These are phyloP conservation scores for human (Homo sapiens) DNA, from an alignment of 2,113 vertebrate species.

Conservation along the genomic window GRCh38 chr7:105543501-105544000, in stretches of 20 bases:
- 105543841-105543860: too few species aligned
- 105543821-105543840: too few species aligned
- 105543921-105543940: too few species aligned
- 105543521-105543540: background rate
- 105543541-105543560: background rate
- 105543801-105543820: background rate
- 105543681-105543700: background rate
- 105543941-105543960: too few species aligned
- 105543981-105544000: too few species aligned
- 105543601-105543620: background rate
- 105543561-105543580: background rate
- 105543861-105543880: too few species aligned
- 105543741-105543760: background rate
- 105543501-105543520: slow-evolving; percentile 25
- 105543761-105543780: background rate
- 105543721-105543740: background rate
- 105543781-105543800: background rate
- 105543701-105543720: background rate
- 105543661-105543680: background rate
- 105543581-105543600: background rate
- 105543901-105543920: too few species aligned
- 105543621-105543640: background rate
- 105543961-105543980: too few species aligned
- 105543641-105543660: background rate
- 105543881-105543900: too few species aligned